phyloP scores from a whole-genome alignment of 2,888 invertebrate species.

The Trisateles emortualis region DNA sequence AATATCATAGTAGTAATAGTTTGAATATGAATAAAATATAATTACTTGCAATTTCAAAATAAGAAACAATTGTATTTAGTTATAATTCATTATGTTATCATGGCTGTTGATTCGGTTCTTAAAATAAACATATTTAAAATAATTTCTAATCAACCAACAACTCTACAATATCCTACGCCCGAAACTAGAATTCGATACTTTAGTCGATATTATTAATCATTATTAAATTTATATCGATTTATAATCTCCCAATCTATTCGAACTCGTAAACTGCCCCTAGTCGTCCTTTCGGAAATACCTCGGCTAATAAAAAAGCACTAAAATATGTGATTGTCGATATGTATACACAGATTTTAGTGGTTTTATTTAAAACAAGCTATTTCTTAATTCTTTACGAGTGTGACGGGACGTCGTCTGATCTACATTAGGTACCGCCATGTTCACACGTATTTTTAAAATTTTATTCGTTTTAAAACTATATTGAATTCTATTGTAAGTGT shows the following conservation, averaged over 20 bases:
- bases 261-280: conserved; percentile 48
- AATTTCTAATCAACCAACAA: conserved; percentile 22
- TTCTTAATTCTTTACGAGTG: conserved; percentile 50
- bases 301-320: conserved; percentile 67
- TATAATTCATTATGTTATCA: no score
- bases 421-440: conserved; percentile 40
- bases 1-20: no score
- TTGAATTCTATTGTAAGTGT: conserved; percentile 18
- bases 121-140: background rate
- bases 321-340: conserved; percentile 70
- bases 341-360: conserved; percentile 45
- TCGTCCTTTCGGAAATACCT: conserved; percentile 65
- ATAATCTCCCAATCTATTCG: conserved; percentile 75
- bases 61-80: no score
- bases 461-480: conserved; percentile 37
- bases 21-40: no score
- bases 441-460: conserved; percentile 40
- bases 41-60: no score
- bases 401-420: conserved; percentile 36
- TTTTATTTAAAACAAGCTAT: conserved; percentile 52
- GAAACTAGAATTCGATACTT: conserved; percentile 56
- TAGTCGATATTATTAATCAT: conserved; percentile 79
- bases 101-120: background rate
- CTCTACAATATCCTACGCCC: conserved; percentile 33
- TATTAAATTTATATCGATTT: conserved; percentile 80